Evolutionary conservation across 2,113 vertebrate genomes (phyloP), one percentile per base, ranked within the genome.

Genomic region (Dascyllus trimaculatus): DNA sequence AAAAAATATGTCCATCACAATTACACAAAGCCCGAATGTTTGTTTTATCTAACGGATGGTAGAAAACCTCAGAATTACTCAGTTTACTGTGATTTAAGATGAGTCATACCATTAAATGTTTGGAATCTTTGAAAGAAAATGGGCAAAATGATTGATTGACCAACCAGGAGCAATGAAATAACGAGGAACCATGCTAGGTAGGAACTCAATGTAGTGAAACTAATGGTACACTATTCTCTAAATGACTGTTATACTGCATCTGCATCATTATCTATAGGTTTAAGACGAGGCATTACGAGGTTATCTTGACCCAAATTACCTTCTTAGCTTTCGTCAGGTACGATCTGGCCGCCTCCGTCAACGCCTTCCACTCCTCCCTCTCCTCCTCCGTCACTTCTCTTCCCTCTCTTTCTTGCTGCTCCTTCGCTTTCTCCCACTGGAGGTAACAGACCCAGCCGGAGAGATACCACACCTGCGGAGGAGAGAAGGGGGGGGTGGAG

Each of bases 381-480:
- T 92, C 76, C 63, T 91, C 91, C 43, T 88, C 89, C 0, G 84
- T 90, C 29, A 84, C 90, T 59, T 87, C 91, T 77, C 75, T 93
- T 56, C 87, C 87, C 38, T 94, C 93, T 32, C 71, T 72, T 71
- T 91, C 93, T 75, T 95, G 93, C 82, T 79, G 71, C 48, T 92
- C 80, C 60, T 90, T 90, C 40, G 88, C 89, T 57, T 89, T 92
- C 22, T 67, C 69, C 53, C 87, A n/a, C 80, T 92, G 93, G 87
- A 96, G 93, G 90, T 93, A 96, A 87, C 92, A 94, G 68, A 91
- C 88, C 87, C 92, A 95, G 60, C 92, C 95, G 11, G 94, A 94
- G 83, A 96, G 90, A 87, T 94, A 96, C 93, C 93, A 95, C 81
- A 96, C 93, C 94, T 95, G n/a, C n/a, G n/a, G n/a, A n/a, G n/a